Evolutionary conservation across 2,888 invertebrate genomes (phyloP).

Genomic region (Oxyteleia sp.): DNA sequence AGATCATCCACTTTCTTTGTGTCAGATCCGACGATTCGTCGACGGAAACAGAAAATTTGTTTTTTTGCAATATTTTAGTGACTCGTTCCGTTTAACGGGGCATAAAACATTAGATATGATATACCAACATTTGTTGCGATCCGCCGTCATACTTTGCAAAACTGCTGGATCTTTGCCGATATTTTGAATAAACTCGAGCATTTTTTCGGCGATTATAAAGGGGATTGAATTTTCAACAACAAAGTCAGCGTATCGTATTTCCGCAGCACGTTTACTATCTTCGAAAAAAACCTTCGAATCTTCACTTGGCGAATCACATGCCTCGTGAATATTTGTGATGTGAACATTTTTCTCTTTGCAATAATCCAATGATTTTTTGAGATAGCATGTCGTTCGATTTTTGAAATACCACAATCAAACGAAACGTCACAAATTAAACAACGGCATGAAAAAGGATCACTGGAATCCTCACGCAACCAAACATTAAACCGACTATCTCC

Average conservation of each 20-base stretch:
- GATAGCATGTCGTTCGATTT: background rate
- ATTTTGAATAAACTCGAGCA: no score
- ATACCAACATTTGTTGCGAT: background rate
- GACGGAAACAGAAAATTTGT: slow-evolving; percentile 40
- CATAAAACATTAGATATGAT: slow-evolving; percentile 12
- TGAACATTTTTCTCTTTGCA: no score
- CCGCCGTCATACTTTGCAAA: background rate
- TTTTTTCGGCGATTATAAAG: background rate
- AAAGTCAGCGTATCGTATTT: background rate
- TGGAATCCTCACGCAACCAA: background rate
- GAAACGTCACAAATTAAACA: background rate
- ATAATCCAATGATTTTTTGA: background rate
- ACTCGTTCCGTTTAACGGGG: slow-evolving; percentile 17
- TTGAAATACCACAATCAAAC: background rate
- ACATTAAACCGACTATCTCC: background rate
- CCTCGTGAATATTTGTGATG: no score
- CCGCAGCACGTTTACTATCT: background rate
- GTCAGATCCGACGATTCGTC: slow-evolving; percentile 39
- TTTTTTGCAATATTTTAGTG: slow-evolving; percentile 11
- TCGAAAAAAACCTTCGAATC: background rate
- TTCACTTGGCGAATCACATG: background rate
- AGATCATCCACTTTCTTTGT: slow-evolving; percentile 37
- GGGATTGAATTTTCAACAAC: no score
- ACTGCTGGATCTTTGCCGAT: background rate
- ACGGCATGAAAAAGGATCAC: background rate